A percentile compares a stretch with the other conserved stretches of the same genome.
phyloP scores from a whole-genome alignment of 2,113 vertebrate genomes.

The Felis chaus region DNA sequence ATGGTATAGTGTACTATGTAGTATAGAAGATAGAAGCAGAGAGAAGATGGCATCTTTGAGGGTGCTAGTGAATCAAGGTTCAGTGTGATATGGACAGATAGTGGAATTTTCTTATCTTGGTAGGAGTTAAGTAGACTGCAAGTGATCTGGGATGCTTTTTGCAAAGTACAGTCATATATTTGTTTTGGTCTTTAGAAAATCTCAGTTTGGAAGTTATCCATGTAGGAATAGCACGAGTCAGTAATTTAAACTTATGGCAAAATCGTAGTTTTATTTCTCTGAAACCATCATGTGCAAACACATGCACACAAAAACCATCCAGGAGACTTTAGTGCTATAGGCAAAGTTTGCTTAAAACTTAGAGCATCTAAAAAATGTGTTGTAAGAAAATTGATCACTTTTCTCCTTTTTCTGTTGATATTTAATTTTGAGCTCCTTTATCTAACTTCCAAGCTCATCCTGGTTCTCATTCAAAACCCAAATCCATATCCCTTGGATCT shows the following conservation, averaged over 20 bases:
- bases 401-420: background rate
- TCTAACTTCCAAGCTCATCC: constrained; percentile 38
- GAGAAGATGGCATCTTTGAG: background rate
- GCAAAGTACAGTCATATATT: background rate
- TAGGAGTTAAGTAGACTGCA: background rate
- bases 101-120: background rate
- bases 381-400: background rate
- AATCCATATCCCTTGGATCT: background rate
- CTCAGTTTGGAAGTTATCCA: constrained; percentile 26
- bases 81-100: background rate
- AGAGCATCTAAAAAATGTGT: background rate
- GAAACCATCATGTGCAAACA: background rate
- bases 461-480: constrained; percentile 43
- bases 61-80: background rate
- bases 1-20: background rate
- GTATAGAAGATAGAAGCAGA: background rate
- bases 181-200: constrained; percentile 48
- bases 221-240: background rate
- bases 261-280: constrained; percentile 4
- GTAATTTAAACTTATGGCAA: background rate
- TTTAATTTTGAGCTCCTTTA: constrained; percentile 27
- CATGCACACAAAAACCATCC: background rate
- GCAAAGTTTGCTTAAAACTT: constrained; percentile 36
- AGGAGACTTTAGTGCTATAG: background rate
- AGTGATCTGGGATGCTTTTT: background rate